phyloP scores from a whole-genome alignment of 1,140 invertebrate genomes.

The Tetramorium simillimum region DNA sequence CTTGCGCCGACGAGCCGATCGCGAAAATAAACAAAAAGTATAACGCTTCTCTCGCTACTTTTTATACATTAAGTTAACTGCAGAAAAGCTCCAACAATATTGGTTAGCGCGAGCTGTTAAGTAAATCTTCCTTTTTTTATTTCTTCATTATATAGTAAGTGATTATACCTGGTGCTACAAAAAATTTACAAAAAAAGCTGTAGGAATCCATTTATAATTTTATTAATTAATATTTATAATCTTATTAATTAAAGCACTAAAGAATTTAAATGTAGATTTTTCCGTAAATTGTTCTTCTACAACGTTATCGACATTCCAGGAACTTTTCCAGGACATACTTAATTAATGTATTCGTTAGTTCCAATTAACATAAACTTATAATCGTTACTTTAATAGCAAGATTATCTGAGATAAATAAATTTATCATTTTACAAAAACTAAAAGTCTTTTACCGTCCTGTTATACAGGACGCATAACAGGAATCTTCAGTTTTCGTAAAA shows the following conservation, averaged over 20 bases:
- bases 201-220: not conserved
- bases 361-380: not conserved
- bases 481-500: not conserved
- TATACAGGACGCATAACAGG: not conserved
- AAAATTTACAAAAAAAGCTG: slow-evolving; percentile 4
- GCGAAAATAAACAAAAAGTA: slow-evolving; percentile 39
- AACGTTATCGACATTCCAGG: not conserved
- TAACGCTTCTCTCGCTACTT: slow-evolving; percentile 4
- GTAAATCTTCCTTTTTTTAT: slow-evolving; percentile 11
- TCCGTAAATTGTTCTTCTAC: not conserved
- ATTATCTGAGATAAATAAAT: not conserved
- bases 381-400: not conserved
- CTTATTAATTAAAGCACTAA: not conserved
- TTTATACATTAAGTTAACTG: slow-evolving; percentile 41
- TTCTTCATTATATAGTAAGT: not conserved
- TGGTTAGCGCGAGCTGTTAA: slow-evolving; percentile 23
- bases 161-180: not conserved
- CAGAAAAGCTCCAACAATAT: slow-evolving; percentile 4
- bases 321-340: not conserved
- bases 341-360: not conserved
- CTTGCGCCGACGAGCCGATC: slow-evolving; percentile 5
- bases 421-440: not conserved
- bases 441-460: not conserved
- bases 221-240: not conserved
- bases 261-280: not conserved